Base-by-base conservation (phyloP, 2,888 invertebrate species). In the Drosophila anceps region DNA sequence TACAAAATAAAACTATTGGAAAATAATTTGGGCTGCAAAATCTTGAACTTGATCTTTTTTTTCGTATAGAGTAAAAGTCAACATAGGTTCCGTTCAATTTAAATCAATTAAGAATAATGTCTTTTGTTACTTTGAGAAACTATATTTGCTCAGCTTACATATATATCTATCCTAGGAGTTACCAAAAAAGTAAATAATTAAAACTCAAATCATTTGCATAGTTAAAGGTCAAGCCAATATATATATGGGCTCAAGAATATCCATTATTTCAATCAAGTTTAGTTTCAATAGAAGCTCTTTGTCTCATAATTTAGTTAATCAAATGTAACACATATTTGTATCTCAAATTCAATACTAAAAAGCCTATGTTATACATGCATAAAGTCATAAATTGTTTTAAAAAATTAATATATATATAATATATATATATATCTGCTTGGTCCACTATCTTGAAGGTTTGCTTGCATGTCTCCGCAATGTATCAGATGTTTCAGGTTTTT, bases 401-500 rank as follows among this genome's bases (percentile, higher is more conserved):
- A 24, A 24, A 24, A 24, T 24, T 12, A 51, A 51, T 18, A 33
- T 13, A 33, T 33, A 20, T 15, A 53, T 33, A 15, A 15, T 27
- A n/a, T 46, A 15, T 46, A 1, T 31, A 10, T 18, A 51, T 65
- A 48, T 74, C 55, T 37, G 51, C 58, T 71, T 74, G 74, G 69
- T 57, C 57, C 78, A 71, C 67, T 71, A 75, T 84, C 72, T 75
- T 57, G 55, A 67, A 37, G 63, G 54, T 62, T 10, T 48, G 48
- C n/a, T n/a, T n/a, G 48, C 10, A 29, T 8, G n/a, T 10, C 27
- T 46, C 61, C 88, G 87, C 51, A 35, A 83, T 83, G 82, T 70
- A 69, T 44, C 13, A 73, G 70, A 66, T 61, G 57, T 29, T 65
- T 76, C 46, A 55, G 62, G 55, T 37, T 67, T 39, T 4, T 53